Evolutionary conservation across 2,797 vertebrate species (phyloP), one percentile per base, ranked within the genome.

Genomic region (Hippopotamyrus pictus): DNA sequence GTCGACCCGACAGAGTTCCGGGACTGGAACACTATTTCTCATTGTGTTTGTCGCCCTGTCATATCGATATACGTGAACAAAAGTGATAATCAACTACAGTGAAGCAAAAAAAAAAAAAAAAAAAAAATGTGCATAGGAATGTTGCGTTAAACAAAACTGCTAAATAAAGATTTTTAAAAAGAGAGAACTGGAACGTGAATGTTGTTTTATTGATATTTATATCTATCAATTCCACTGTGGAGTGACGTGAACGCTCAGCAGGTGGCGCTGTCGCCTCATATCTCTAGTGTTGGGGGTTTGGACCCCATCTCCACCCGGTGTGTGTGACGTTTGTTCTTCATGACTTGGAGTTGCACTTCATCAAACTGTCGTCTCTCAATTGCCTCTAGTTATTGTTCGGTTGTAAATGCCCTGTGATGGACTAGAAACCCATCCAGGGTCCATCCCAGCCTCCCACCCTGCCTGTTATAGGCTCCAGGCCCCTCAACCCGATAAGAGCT

Each of bases 1-100:
- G 91, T 12, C 46, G 83, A 91, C 90, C 90, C 90, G 90, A 69
- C 46, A 37, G 84, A 48, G 22, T 33, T 89, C 41, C 19, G 53
- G 82, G 57, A 69, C 19, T 11, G 25, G 54, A 5, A 50, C 44
- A 50, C n/a, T 85, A 25, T 59, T 33, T 6, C 41, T 33, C 29
- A 17, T 73, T 19, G 29, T 5, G 17, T 33, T 29, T 84, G 29
- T 59, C 9, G 37, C 53, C 37, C 53, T 65, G 1, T 62, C 73
- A 57, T 87, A 37, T 87, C 7, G 25, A 51, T 54, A 54, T 50
- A 37, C 3, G n/a, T 79, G 53, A 53, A 48, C n/a, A n/a, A 22
- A 54, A 51, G 12, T 41, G 29, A 79, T 79, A n/a, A 54, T 79
- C 62, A 51, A 17, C 51, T 54, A 79, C 59, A 73, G 8, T 22